phyloP scores from a whole-genome alignment of 2,113 vertebrate genomes.

The Chaetorhynchus papuensis region DNA sequence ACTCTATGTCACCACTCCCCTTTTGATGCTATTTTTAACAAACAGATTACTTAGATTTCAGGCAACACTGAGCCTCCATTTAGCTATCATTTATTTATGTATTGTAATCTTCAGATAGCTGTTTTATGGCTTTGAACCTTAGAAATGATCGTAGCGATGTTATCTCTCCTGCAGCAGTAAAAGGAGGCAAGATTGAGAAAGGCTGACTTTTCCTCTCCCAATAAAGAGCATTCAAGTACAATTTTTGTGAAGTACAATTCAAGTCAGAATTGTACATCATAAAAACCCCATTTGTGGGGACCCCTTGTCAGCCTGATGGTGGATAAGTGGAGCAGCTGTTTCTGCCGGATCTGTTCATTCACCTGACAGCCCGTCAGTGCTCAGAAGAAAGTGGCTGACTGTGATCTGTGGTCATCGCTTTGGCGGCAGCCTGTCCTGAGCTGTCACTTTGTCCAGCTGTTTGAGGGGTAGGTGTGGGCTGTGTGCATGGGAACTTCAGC shows the following conservation, averaged over 20 bases:
- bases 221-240: not conserved
- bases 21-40: not conserved
- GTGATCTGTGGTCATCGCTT: not conserved
- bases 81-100: not conserved
- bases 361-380: not conserved
- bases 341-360: not conserved
- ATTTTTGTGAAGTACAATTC: too few relatives aligned
- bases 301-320: not conserved
- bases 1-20: not conserved
- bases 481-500: accelerated
- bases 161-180: not conserved
- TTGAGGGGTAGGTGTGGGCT: not conserved
- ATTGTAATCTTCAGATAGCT: not conserved
- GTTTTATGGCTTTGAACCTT: not conserved
- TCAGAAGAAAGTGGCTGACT: not conserved
- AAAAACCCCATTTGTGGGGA: not conserved
- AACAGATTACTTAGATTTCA: not conserved
- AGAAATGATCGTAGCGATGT: accelerated
- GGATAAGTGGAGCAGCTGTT: not conserved
- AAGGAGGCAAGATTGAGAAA: not conserved
- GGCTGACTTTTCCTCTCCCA: not conserved
- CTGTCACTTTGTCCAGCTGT: not conserved
- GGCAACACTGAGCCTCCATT: not conserved
- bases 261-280: not conserved
- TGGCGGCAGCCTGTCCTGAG: not conserved